Conservation (phyloP, 2,888 invertebrate species). For the Drosophila pegasa region DNA sequence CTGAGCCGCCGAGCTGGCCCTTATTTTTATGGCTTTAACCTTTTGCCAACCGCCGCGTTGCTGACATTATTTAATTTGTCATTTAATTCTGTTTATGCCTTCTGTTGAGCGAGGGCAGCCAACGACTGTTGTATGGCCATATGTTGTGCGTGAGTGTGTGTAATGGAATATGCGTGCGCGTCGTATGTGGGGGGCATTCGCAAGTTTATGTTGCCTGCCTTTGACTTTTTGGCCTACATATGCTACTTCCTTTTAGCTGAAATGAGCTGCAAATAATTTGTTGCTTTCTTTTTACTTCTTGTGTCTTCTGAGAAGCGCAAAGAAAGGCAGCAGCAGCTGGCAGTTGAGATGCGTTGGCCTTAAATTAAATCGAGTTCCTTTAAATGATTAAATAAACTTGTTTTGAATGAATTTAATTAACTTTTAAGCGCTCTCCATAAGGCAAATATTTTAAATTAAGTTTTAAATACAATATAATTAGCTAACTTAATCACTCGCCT, state of each 20-base stretch:
- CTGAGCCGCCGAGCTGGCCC: constrained; percentile 45
- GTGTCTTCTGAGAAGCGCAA: constrained; percentile 33
- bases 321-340: constrained; percentile 12
- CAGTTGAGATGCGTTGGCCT: background rate
- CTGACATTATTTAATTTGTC: constrained; percentile 81
- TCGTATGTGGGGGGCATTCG: constrained; percentile 47
- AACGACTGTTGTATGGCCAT: constrained; percentile 27
- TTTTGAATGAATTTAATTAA: background rate
- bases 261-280: constrained; percentile 47
- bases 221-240: constrained; percentile 68
- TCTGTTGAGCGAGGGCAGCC: constrained; percentile 24
- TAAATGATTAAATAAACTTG: no score
- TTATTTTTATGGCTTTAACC: constrained; percentile 81
- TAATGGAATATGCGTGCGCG: constrained; percentile 40
- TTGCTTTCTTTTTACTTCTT: constrained; percentile 22
- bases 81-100: constrained; percentile 67
- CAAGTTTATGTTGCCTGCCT: constrained; percentile 36
- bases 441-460: background rate
- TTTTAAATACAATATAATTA: constrained; percentile 5
- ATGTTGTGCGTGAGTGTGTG: constrained; percentile 48
- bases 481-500: constrained; percentile 5
- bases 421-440: background rate
- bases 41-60: constrained; percentile 75
- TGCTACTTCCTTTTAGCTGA: constrained; percentile 45
- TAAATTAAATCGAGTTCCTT: no score